Evolutionary conservation across 2,113 vertebrate genomes (phyloP), one percentile per base, ranked within the genome.

Genomic region (Equus quagga): DNA sequence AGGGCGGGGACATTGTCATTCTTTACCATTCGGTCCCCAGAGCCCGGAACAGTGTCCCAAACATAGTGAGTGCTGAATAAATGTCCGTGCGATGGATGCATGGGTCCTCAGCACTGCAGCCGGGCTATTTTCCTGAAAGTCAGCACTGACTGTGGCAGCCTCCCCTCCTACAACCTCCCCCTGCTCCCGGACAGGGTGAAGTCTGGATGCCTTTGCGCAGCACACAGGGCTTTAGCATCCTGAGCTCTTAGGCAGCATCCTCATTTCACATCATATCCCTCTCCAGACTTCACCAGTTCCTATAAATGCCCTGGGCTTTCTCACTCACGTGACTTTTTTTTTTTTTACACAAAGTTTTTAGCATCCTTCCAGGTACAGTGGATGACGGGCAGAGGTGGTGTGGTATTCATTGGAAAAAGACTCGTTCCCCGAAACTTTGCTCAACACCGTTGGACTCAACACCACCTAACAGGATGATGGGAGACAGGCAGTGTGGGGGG

Each of bases 361-460:
- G 41, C 21, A 79, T 54, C 26, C 21, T 91, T 33, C 81, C 23
- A 70, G 87, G 19, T 14, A 10, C 8, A 60, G 31, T 1, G 28
- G 69, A 33, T 44, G 36, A 31, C 23, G 26, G 64, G 33, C 26
- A 82, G 28, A 46, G 23, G 36, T 28, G 46, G 76, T 5, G 15
- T 23, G 19, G 5, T 2, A 10, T 49, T 81, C 28, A 8, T 3
- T 51, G 60, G n/a, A 13, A 46, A 18, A 75, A 69, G 65, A 76
- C 15, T 12, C 0, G 0, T 12, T 21, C 33, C n/a, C 54, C 62
- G 0, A 46, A 79, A 75, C 51, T 51, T 46, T 28, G 15, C 65
- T 51, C 11, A 14, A 7, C 1, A 6, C 33, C 0, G 0, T 5
- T 11, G 0, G 36, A 58, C 31, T 62, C 65, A 2, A 28, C 8